Evolutionary conservation across 2,797 vertebrate genomes (phyloP).

Genomic region (Scarus forsteni): DNA sequence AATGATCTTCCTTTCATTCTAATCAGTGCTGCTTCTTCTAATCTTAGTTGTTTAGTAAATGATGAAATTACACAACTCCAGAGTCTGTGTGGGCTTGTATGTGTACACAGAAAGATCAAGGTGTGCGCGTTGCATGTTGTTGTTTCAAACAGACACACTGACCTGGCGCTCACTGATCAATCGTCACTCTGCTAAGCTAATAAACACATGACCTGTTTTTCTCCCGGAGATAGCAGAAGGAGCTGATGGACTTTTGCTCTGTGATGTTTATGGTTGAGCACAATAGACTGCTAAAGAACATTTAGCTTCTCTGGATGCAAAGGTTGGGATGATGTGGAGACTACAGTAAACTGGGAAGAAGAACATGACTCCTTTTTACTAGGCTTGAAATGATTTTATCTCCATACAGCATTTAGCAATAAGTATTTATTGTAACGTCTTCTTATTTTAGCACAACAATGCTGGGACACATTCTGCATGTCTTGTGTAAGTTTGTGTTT

Average conservation of each 20-base stretch:
- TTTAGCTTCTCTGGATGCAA: constrained; percentile 55
- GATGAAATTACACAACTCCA: too few relatives aligned
- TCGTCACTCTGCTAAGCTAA: constrained; percentile 31
- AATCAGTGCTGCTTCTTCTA: too few relatives aligned
- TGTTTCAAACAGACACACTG: constrained; percentile 52
- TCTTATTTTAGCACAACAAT: too few relatives aligned
- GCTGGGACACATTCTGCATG: too few relatives aligned
- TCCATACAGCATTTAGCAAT: too few relatives aligned
- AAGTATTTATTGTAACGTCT: too few relatives aligned
- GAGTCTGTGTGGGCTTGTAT: constrained; percentile 14
- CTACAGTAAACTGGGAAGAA: constrained; percentile 14
- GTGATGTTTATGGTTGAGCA: constrained; percentile 34
- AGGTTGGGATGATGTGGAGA: constrained; percentile 63
- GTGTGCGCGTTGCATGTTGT: not conserved
- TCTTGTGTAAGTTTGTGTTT: too few relatives aligned
- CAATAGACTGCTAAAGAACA: constrained; percentile 22
- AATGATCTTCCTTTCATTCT: too few relatives aligned
- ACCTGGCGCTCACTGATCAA: constrained; percentile 50
- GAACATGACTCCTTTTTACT: too few relatives aligned
- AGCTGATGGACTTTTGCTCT: constrained; percentile 41
- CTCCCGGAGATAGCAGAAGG: constrained; percentile 27
- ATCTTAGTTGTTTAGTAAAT: too few relatives aligned
- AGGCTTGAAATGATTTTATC: too few relatives aligned
- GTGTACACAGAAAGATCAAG: not conserved
- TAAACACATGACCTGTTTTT: constrained; percentile 42